phyloP scores from a whole-genome alignment of 2,797 vertebrate genomes.

The Poeciliopsis infans region DNA sequence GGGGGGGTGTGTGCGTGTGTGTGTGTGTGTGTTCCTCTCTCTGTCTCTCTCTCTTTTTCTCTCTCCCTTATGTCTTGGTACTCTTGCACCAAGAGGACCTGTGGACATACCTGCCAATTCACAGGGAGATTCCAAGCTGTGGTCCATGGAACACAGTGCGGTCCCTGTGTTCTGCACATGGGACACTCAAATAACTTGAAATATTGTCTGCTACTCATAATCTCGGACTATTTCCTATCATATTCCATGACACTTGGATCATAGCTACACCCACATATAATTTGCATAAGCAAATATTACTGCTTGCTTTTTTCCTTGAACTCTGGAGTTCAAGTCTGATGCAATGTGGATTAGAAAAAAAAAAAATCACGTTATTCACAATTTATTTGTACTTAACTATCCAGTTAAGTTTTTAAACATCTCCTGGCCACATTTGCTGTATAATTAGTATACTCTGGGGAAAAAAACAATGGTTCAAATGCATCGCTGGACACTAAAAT shows the following conservation, averaged over 20 bases:
- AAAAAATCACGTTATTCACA: background rate
- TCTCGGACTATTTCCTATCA: background rate
- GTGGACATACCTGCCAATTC: conserved; percentile 42
- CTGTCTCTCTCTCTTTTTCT: background rate
- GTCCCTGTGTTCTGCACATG: background rate
- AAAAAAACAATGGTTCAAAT: background rate
- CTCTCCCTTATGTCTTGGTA: conserved; percentile 25
- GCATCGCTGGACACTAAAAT: background rate
- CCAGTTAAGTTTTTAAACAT: background rate
- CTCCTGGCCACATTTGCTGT: background rate
- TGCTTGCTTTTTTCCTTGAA: background rate
- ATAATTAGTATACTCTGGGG: background rate
- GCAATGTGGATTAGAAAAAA: background rate
- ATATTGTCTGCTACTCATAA: background rate
- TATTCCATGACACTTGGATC: background rate
- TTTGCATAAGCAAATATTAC: background rate
- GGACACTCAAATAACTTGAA: background rate
- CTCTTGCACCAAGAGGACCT: conserved; percentile 48
- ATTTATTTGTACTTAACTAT: background rate
- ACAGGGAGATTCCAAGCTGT: background rate
- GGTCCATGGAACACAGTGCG: background rate
- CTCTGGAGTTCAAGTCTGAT: background rate
- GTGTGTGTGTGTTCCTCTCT: background rate
- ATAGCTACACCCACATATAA: too few relatives aligned
- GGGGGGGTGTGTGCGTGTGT: background rate